phyloP scores from a whole-genome alignment of 2,113 vertebrate genomes.

The Petromus typicus region DNA sequence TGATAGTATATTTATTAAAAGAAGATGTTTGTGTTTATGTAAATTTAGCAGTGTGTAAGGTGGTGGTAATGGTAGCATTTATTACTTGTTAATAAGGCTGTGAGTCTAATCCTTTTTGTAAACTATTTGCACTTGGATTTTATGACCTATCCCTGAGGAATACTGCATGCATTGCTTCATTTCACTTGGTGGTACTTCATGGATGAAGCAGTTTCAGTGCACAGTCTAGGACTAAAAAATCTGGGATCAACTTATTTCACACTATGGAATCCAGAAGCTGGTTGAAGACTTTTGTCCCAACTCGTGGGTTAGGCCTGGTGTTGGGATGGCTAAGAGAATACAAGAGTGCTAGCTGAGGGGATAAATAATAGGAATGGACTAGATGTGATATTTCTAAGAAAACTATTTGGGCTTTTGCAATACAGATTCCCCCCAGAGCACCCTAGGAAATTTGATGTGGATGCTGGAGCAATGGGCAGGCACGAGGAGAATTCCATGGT shows the following conservation, averaged over 20 bases:
- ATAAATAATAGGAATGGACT: not conserved
- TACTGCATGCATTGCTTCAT: not conserved
- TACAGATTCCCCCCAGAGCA: conserved; percentile 16
- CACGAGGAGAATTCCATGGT: not conserved
- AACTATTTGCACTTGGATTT: not conserved
- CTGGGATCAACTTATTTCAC: not conserved
- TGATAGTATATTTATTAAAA: not conserved
- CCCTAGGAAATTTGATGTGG: not conserved
- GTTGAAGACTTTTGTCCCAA: not conserved
- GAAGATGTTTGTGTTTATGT: not conserved
- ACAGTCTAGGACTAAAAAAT: not conserved
- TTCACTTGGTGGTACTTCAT: conserved; percentile 13
- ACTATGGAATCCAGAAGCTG: not conserved
- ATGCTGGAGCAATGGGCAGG: not conserved
- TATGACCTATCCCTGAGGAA: not conserved
- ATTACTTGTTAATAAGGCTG: not conserved
- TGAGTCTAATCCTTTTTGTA: not conserved
- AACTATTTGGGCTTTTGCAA: not conserved
- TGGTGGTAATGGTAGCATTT: not conserved
- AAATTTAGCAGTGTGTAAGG: not conserved
- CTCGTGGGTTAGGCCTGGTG: not conserved
- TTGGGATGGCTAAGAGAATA: not conserved
- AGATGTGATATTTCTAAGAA: not conserved
- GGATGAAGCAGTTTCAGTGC: conserved; percentile 15
- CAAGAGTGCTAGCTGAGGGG: not conserved